Percentiles rank a stretch among this genome's conserved stretches.
These are phyloP conservation scores for Elgonia sp. DNA, from an alignment of 2,888 invertebrate species.

Conservation along the genomic window DNA sequence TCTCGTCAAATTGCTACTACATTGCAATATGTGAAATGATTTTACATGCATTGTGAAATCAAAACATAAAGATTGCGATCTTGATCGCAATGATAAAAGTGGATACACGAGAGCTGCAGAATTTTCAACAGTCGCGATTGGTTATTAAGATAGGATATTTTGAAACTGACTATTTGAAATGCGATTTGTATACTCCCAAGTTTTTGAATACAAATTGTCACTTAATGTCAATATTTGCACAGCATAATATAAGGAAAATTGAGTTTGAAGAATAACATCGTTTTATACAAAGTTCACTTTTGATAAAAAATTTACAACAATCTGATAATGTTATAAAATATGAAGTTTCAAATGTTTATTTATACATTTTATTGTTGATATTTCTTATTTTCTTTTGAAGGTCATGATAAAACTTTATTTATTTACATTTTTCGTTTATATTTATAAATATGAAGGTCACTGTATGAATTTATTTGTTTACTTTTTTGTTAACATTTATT, in stretches of 20 bases:
- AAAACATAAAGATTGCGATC: constrained; percentile 54
- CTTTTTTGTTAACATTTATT: too few species aligned
- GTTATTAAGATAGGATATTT: constrained; percentile 60
- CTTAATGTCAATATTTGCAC: constrained; percentile 25
- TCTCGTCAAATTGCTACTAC: background rate
- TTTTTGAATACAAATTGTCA: constrained; percentile 51
- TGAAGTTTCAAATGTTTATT: too few species aligned
- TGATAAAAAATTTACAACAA: background rate
- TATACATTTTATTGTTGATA: too few species aligned
- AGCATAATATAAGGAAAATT: constrained; percentile 36
- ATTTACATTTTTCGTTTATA: too few species aligned
- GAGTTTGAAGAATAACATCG: background rate
- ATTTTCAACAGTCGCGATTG: constrained; percentile 46
- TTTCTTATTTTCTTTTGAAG: too few species aligned
- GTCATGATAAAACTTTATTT: too few species aligned
- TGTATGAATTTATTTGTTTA: too few species aligned
- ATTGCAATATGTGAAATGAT: constrained; percentile 31
- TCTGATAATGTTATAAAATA: too few species aligned
- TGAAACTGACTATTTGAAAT: constrained; percentile 39
- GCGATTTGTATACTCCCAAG: constrained; percentile 28
- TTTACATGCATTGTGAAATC: constrained; percentile 51
- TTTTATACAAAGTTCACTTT: background rate
- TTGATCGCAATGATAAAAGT: constrained; percentile 43
- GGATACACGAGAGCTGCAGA: constrained; percentile 31
- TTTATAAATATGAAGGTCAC: too few species aligned